Evolutionary conservation across 2,888 invertebrate genomes (phyloP), one percentile per base, ranked within the genome.

Genomic region (Pseudococcus viburni): DNA sequence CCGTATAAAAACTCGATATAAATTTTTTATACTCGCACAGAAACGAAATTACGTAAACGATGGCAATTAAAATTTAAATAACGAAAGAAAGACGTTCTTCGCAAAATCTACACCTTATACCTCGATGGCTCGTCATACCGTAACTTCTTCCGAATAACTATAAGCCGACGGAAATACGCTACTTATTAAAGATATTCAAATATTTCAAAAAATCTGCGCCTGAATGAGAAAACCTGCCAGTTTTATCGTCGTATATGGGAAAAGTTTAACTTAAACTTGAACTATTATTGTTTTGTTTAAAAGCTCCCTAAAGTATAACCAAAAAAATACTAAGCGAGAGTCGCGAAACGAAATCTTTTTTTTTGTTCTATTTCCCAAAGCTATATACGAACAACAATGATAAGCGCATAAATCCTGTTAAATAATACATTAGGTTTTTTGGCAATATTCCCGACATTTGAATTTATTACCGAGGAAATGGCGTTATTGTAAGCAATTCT

Each of bases 341-440:
- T 73, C 15, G 26, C 68, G 68, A 73, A 11, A 73, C 42, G 17
- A 80, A 80, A 77, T 77, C 33, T 39, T 80, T 80, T 80, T 80
- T 80, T 80, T 80, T 46, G 22, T 7, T n/a, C 6, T 80, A 4
- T 26, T 73, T 73, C 12, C 12, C 80, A 7, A 42, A 39, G n/a
- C 42, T 33, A n/a, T 42, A 59, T 5, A 0, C n/a, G 59, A 19
- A 55, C 46, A 8, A 64, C 19, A 80, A 80, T 80, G 80, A 80
- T 80, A 80, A 80, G 46, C 17, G 46, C 33, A 80, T 80, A 80
- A 80, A 80, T 80, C 80, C 80, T 80, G 80, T 80, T 80, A 80
- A 80, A 80, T 42, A 80, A 80, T 42, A 80, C 80, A 80, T 80
- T 80, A 80, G 26, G 42, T 80, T 73, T 80, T 80, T 80, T 80